Evolutionary conservation across 2,888 invertebrate genomes (phyloP), one percentile per base, ranked within the genome.

Genomic region (Merodon equestris): DNA sequence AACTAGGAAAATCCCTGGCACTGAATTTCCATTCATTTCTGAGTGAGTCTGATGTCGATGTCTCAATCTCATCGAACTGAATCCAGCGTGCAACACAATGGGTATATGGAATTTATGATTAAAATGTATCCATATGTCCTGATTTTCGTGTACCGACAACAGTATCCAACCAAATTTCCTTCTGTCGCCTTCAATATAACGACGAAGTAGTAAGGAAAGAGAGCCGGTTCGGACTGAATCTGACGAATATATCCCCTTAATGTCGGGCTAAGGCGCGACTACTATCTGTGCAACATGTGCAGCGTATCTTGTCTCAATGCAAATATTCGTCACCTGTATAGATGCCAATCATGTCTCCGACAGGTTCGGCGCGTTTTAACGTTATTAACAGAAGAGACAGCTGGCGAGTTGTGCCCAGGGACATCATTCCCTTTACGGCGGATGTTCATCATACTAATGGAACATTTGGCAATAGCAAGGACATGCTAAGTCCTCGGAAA

Each of bases 271-370:
- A 72, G 53, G 19, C 51, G 61, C 51, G 53, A 63, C 61, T 47
- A 60, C 48, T 60, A 36, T 13, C 68, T n/a, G 73, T 74, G 79
- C 79, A 79, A 79, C 79, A 79, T 74, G 74, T 79, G 79, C 53
- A 51, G 47, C 7, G 7, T 27, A 4, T 27, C 27, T 27, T 7
- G 7, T 4, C 27, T 27, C 27, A 27, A 27, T 72, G 56, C 15
- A 13, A n/a, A 44, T 27, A 40, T 57, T 63, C 40, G n/a, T 17
- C 63, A 77, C 73, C 77, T 77, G 56, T 56, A 38, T 42, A 17
- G n/a, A 13, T 40, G 63, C 13, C 44, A 10, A 50, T 50, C 45
- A 13, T 34, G 44, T 58, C 36, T 36, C 9, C 45, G 13, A 10
- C 40, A 18, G 9, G 13, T 42, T 68, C 15, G 19, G 48, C 18